phyloP scores from a whole-genome alignment of 1,140 invertebrate genomes.

The Theocolax elegans region DNA sequence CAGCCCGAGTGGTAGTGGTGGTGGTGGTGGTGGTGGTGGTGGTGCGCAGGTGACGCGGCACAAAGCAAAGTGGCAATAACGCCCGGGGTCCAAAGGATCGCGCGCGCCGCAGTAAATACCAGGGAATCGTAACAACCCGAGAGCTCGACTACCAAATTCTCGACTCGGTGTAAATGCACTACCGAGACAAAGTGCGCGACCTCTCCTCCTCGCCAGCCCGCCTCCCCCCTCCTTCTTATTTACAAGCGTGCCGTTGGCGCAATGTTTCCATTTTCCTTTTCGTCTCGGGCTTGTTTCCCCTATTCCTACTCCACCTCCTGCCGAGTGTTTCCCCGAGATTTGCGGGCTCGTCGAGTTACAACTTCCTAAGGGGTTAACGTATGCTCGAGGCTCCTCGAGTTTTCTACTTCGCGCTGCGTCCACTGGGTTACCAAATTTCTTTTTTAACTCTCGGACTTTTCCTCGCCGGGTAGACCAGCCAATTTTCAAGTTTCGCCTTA shows the following conservation, averaged over 20 bases:
- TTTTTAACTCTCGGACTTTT: too few species aligned
- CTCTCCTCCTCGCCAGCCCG: neutral
- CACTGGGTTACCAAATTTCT: too few species aligned
- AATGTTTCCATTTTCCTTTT: neutral
- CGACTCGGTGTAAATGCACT: constrained; percentile 5
- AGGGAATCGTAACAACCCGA: constrained; percentile 24
- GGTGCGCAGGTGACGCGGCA: constrained; percentile 11
- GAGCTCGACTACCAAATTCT: constrained; percentile 15
- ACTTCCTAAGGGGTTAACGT: too few species aligned
- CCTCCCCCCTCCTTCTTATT: neutral
- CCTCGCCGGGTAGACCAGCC: too few species aligned
- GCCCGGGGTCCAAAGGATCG: neutral
- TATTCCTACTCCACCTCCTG: too few species aligned
- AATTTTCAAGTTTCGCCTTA: too few species aligned
- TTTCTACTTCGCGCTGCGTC: too few species aligned
- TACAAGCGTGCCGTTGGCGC: neutral
- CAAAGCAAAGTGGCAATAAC: constrained; percentile 39
- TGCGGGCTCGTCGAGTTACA: too few species aligned
- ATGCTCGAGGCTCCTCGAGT: too few species aligned
- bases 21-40: too few species aligned
- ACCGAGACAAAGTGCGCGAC: constrained; percentile 15
- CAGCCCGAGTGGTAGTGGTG: neutral
- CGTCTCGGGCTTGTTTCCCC: neutral
- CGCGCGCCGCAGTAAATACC: constrained; percentile 10
- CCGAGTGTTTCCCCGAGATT: too few species aligned